Evolutionary conservation across 2,888 invertebrate genomes (phyloP).

Genomic region (Sicus ferrugineus): DNA sequence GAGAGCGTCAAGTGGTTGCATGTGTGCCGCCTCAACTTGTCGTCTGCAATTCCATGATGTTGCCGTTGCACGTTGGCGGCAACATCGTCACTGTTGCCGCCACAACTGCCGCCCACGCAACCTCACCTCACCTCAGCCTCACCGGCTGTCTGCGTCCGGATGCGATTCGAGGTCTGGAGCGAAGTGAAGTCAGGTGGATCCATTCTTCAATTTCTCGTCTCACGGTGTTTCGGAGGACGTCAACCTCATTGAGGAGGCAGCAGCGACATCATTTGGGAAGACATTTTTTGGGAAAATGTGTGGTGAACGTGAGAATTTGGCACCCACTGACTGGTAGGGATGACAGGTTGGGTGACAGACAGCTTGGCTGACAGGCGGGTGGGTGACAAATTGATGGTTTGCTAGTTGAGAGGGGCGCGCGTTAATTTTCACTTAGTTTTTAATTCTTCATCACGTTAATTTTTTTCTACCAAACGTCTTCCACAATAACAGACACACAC

Average conservation of each 20-base stretch:
- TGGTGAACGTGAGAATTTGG: constrained; percentile 43
- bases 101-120: background rate
- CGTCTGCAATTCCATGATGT: constrained; percentile 38
- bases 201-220: constrained; percentile 40
- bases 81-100: background rate
- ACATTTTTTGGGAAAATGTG: constrained; percentile 43
- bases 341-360: constrained; percentile 10
- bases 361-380: constrained; percentile 23
- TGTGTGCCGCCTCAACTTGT: constrained; percentile 42
- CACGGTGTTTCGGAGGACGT: constrained; percentile 50
- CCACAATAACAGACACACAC: background rate
- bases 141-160: constrained; percentile 32
- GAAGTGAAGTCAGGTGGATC: constrained; percentile 35
- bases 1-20: constrained; percentile 47
- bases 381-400: constrained; percentile 10
- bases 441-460: background rate
- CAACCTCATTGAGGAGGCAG: constrained; percentile 44
- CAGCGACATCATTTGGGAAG: constrained; percentile 31
- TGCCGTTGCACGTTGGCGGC: constrained; percentile 35
- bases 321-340: constrained; percentile 36
- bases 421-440: background rate
- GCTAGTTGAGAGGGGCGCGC: too few relatives aligned
- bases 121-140: constrained; percentile 26
- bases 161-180: constrained; percentile 28
- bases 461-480: background rate